phyloP scores from a whole-genome alignment of 2,797 vertebrate genomes.

The Gobio occitaniae region DNA sequence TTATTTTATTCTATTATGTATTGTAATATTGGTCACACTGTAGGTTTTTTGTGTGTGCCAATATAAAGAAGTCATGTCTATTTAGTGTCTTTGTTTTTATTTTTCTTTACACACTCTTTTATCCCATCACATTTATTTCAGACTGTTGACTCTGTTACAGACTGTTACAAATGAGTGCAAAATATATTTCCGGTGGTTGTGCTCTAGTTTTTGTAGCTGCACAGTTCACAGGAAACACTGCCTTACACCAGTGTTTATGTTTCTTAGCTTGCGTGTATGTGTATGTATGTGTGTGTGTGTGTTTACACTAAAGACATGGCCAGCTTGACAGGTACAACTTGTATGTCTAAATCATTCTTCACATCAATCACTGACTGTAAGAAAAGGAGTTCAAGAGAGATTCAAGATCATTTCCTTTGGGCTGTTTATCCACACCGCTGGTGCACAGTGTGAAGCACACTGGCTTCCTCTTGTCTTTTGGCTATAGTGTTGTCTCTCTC shows the following conservation, averaged over 20 bases:
- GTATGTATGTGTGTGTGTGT: neutral
- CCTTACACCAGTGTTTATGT: slow-evolving; percentile 1
- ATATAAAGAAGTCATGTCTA: neutral
- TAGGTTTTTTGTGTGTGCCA: neutral
- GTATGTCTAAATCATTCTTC: slow-evolving; percentile 19
- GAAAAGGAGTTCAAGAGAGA: slow-evolving; percentile 2
- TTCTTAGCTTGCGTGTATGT: neutral
- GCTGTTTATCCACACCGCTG: neutral
- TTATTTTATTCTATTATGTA: neutral
- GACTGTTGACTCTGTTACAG: neutral
- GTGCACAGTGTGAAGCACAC: slow-evolving; percentile 1
- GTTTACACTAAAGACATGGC: slow-evolving; percentile 18
- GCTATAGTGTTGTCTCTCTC: neutral
- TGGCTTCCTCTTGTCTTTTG: slow-evolving; percentile 16
- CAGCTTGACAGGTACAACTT: slow-evolving; percentile 24
- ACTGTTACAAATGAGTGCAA: neutral
- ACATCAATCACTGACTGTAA: slow-evolving; percentile 16
- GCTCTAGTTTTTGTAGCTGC: neutral
- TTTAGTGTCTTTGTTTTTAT: neutral
- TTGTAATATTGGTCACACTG: neutral
- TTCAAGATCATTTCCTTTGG: neutral
- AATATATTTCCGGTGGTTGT: neutral
- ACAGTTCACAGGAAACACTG: neutral
- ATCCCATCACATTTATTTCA: neutral
- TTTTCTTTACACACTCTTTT: neutral